Conservation (phyloP, 2,888 invertebrate genomes). For the Magallana nippona region DNA sequence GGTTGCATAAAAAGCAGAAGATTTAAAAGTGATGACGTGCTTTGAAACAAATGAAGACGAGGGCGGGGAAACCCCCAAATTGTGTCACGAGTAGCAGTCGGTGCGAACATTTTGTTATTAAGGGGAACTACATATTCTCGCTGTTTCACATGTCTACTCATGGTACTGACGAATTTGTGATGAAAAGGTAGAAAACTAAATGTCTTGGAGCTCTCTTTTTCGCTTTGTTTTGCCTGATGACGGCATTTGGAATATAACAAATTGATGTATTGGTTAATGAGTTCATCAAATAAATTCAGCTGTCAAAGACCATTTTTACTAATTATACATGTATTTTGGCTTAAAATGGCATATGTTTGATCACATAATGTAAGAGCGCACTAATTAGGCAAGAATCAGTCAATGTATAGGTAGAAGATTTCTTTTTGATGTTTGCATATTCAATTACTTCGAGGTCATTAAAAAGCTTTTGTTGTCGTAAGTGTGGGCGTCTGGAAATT, state of each 20-base stretch:
- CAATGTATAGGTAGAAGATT: conserved; percentile 5
- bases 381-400: not conserved
- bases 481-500: not conserved
- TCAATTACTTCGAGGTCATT: conserved; percentile 16
- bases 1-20: not conserved
- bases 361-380: not conserved
- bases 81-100: not conserved
- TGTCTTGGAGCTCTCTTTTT: too few relatives aligned
- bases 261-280: not conserved
- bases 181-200: too few relatives aligned
- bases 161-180: too few relatives aligned
- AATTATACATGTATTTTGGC: conserved; percentile 30
- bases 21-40: not conserved
- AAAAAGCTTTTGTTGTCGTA: not conserved
- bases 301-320: conserved; percentile 19
- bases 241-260: not conserved
- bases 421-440: conserved; percentile 24
- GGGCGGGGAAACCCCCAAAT: not conserved
- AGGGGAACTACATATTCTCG: too few relatives aligned
- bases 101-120: not conserved
- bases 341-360: not conserved
- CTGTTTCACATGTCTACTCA: too few relatives aligned
- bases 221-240: not conserved
- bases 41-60: not conserved
- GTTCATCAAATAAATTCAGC: conserved; percentile 7